Evolutionary conservation across 1,140 invertebrate species (phyloP).

Genomic region (Latrodectus geometricus): DNA sequence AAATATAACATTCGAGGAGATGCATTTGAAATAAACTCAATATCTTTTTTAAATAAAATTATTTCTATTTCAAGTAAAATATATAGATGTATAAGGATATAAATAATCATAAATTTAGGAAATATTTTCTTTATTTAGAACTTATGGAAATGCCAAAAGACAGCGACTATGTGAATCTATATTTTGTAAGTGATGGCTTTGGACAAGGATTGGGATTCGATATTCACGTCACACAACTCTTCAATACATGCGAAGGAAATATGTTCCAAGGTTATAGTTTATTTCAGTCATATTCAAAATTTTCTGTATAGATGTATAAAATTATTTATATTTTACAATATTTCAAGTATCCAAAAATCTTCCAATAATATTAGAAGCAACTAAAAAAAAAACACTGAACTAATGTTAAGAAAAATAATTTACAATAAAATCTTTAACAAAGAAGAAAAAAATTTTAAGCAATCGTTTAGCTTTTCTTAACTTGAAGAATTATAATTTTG

Average conservation of each 20-base stretch:
- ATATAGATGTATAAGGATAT: neutral
- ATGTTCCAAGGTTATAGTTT: slow-evolving; percentile 14
- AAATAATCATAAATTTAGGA: neutral
- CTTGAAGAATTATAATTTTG: no score
- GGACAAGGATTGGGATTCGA: slow-evolving; percentile 61
- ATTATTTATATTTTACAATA: no score
- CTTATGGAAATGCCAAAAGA: slow-evolving; percentile 45
- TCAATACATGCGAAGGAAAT: slow-evolving; percentile 51
- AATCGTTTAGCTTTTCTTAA: no score
- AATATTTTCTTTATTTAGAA: neutral
- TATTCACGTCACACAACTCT: slow-evolving; percentile 62
- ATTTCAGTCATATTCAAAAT: neutral
- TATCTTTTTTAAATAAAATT: neutral
- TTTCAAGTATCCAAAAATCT: no score
- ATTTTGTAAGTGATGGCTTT: slow-evolving; percentile 62
- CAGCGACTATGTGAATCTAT: slow-evolving; percentile 54
- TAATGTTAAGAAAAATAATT: no score
- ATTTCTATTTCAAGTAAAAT: neutral
- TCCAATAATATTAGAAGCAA: no score
- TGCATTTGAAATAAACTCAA: no score
- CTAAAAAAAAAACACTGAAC: no score
- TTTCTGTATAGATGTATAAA: no score
- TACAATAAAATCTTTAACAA: no score
- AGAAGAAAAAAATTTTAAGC: no score
- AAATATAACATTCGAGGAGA: no score